Percentiles rank a stretch among this genome's conserved stretches.
These are phyloP conservation scores for Ostrea denselamellosa DNA, from an alignment of 1,140 invertebrate species.

Conservation along the genomic window DNA sequence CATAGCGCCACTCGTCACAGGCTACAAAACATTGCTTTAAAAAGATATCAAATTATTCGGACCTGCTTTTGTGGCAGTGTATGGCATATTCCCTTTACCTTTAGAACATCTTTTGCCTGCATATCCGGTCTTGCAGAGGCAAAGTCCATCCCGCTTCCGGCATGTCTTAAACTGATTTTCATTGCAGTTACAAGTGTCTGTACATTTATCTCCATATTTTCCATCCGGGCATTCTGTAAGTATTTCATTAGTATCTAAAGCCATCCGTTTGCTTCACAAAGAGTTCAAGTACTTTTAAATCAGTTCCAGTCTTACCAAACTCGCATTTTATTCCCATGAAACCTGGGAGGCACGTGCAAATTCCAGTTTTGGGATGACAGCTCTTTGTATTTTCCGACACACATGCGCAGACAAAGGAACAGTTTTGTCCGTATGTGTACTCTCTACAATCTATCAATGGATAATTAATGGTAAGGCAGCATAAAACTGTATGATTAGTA, in stretches of 20 bases:
- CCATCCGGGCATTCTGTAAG: neutral
- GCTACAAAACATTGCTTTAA: neutral
- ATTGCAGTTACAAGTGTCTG: neutral
- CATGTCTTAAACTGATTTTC: slow-evolving; percentile 11
- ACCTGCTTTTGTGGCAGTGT: neutral
- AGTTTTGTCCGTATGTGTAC: slow-evolving; percentile 13
- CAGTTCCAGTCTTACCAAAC: neutral
- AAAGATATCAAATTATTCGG: neutral
- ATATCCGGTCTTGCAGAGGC: neutral
- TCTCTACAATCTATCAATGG: neutral
- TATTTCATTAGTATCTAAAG: neutral
- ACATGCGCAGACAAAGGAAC: neutral
- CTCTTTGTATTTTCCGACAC: neutral
- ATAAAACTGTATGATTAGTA: no score
- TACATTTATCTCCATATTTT: neutral
- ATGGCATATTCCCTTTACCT: neutral
- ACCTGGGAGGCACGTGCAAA: neutral
- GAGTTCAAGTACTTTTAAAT: neutral
- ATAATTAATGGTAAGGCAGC: neutral
- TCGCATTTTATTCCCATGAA: neutral
- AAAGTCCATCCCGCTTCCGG: neutral
- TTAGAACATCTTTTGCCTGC: neutral
- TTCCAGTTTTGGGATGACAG: neutral
- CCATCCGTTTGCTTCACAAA: neutral
- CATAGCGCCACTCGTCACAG: neutral